Conservation (phyloP, 2,797 vertebrate species). For the Salarias fasciatus region DNA sequence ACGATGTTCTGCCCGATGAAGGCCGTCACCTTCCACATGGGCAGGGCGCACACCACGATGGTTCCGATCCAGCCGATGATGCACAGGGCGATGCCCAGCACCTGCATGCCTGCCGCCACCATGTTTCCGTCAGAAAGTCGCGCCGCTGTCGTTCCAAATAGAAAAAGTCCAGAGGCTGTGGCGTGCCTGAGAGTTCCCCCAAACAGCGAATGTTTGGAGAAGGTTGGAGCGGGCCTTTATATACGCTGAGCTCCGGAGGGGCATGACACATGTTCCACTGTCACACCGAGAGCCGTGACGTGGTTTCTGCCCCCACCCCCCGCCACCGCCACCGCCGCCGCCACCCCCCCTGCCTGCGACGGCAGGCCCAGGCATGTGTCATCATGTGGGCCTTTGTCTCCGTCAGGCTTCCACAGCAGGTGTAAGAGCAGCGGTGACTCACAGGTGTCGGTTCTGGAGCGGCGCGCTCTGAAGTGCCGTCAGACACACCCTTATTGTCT, state of each 20-base stretch:
- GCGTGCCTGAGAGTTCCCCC: slow-evolving; percentile 37
- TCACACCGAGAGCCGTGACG: slow-evolving; percentile 38
- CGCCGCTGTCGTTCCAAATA: slow-evolving; percentile 23
- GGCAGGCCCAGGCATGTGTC: slow-evolving; percentile 43
- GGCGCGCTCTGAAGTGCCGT: neutral
- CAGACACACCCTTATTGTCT: slow-evolving; percentile 25
- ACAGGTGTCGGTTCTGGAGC: neutral
- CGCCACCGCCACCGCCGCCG: neutral
- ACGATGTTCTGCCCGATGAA: slow-evolving; percentile 91
- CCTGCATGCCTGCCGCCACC: slow-evolving; percentile 90
- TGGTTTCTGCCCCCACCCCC: neutral
- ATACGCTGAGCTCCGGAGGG: slow-evolving; percentile 67
- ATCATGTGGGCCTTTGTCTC: slow-evolving; percentile 57
- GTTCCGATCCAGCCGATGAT: slow-evolving; percentile 91
- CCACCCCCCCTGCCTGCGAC: neutral
- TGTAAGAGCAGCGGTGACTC: slow-evolving; percentile 47
- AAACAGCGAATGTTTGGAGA: slow-evolving; percentile 42
- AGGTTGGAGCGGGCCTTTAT: slow-evolving; percentile 62
- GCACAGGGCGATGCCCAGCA: slow-evolving; percentile 88
- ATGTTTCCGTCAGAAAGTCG: slow-evolving; percentile 70
- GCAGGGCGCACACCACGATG: slow-evolving; percentile 86
- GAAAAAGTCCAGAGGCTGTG: slow-evolving; percentile 20
- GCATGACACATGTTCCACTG: slow-evolving; percentile 36
- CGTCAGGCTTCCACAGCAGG: neutral
- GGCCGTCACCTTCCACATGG: slow-evolving; percentile 92